Evolutionary conservation across 2,797 vertebrate species (phyloP).

Genomic region (Gymnothorax reevesii): DNA sequence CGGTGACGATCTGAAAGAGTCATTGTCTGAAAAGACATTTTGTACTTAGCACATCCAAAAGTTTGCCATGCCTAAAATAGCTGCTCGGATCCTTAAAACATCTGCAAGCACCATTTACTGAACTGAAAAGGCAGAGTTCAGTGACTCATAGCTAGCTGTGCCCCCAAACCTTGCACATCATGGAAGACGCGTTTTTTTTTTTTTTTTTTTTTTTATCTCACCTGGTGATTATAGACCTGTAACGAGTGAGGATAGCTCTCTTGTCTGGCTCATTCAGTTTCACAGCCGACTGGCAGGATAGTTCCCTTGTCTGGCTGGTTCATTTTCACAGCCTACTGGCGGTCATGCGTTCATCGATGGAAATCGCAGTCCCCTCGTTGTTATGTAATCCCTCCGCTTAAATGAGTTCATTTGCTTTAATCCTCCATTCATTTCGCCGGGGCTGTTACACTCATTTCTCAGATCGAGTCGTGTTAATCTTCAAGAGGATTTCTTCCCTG

Average conservation of each 20-base stretch:
- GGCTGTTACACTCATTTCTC: constrained; percentile 40
- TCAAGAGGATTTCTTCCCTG: constrained; percentile 39
- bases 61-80: background rate
- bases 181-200: background rate
- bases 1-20: background rate
- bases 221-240: too few species aligned
- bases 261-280: too few species aligned
- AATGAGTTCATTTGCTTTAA: constrained; percentile 50
- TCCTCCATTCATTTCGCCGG: constrained; percentile 49
- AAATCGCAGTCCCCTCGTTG: background rate
- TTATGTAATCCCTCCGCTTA: constrained; percentile 30
- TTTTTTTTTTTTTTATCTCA: background rate
- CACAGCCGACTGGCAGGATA: background rate
- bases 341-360: background rate
- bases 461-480: constrained; percentile 44
- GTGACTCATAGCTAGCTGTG: background rate
- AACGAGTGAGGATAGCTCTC: background rate
- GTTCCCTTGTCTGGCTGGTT: too few species aligned
- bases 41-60: background rate
- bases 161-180: background rate
- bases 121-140: background rate
- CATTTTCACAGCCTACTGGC: background rate
- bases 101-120: too few species aligned
- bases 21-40: background rate
- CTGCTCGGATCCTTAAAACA: background rate